Base-by-base conservation (phyloP, 2,888 invertebrate genomes). In the Serrognathus titanus region DNA sequence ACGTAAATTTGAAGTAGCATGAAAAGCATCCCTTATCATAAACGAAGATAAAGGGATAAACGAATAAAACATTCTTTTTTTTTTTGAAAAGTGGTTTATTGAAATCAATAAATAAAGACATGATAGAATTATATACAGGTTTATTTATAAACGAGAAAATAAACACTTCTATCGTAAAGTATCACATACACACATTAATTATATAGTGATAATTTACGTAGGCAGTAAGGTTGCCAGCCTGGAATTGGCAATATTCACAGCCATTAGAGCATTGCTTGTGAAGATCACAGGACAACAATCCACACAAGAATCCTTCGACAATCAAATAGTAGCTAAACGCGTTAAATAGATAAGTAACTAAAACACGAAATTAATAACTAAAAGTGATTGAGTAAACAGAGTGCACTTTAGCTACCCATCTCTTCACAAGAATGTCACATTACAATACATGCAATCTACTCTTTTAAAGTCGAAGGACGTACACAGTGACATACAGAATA, bases 241-340 rank as follows among this genome's bases (percentile, higher is more conserved):
- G 66, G 66, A 67, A 70, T 70, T 70, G 69, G 70, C 68, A 71
- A 70, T 62, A 69, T 66, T 71, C 71, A 71, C 71, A 70, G 70
- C 70, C 71, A 67, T 67, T 59, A 66, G 65, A 69, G 65, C 68
- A 69, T 69, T 69, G 68, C 64, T 65, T 66, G 61, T 60, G 60
- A 60, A 60, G 53, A 60, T 60, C 60, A 60, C 60, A 60, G 60
- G 56, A 53, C 59, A 57, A 63, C 60, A 65, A 65, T 60, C 58
- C 47, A 50, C 58, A 58, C 58, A 58, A 58, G 58, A 39, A 50
- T 49, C 51, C 51, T 55, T 49, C 54, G 13, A 49, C 54, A 38
- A 39, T 50, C 45, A 49, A 49, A 53, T 38, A 53, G 47, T 37
- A 53, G 51, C 24, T 7, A 31, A 31, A 31, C 24, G 24, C 24